Base-by-base conservation (phyloP, 1,140 invertebrate species). In the Cheumatopsyche charites region DNA sequence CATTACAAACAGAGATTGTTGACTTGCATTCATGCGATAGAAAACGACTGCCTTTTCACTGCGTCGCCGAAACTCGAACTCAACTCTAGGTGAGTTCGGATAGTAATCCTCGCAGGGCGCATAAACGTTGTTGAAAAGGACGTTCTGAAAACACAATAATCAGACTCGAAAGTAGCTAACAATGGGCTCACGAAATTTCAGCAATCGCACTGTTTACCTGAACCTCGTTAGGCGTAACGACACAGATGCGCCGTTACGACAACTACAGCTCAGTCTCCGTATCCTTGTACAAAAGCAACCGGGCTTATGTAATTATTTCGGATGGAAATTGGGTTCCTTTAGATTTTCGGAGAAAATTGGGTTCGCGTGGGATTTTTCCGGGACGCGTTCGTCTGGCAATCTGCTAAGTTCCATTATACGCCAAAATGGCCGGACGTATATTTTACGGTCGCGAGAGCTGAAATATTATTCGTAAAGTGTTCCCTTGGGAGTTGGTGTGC, bases 381-480 rank as follows among this genome's bases (percentile, higher is more conserved):
- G 29, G 29, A 4, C 29, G 29, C n/a, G 47, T 19, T 52, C 47
- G 47, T 17, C 47, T 52, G 47, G 62, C 62, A 63, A 63, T 63
- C 62, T 63, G 62, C 62, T 23, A 63, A 63, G 62, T 63, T 13
- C 15, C 29, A 63, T 63, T 42, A 42, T 36, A 4, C 26, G 29
- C 29, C 42, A 63, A 36, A 63, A 63, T 42, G 41, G 62, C 29
- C 29, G 62, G 19, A 63, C 62, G 62, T 43, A 63, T 36, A 36
- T 63, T 63, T 63, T 63, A 63, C 62, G 62, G 62, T 63, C 62
- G 62, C 29, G 42, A 63, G 29, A 36, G 13, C 62, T 42, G 62
- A 63, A 63, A 63, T 63, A 63, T 63, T 63, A 63, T 63, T 63
- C 36, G 3, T 29, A 63, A 42, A 41, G 29, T 25, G 19, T 25